These are phyloP conservation scores for Onychostoma macrolepis DNA, from an alignment of 2,113 vertebrate species.

Conservation along the genomic window DNA sequence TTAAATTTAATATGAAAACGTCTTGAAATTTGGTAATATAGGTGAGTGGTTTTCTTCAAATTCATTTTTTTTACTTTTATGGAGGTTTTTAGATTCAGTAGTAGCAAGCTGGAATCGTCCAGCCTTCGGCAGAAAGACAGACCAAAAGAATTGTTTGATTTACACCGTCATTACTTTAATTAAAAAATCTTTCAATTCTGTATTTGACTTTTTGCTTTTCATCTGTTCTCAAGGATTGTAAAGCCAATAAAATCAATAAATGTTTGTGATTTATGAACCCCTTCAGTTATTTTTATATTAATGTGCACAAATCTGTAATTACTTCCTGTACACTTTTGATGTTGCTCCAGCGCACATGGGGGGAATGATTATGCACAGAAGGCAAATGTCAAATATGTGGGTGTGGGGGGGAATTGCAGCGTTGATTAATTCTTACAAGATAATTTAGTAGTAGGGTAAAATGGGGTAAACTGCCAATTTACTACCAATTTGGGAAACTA, in stretches of 20 bases:
- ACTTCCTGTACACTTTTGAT: background rate
- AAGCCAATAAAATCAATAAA: conserved; percentile 15
- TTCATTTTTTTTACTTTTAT: background rate
- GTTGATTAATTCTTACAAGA: background rate
- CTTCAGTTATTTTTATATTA: background rate
- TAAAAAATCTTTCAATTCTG: background rate
- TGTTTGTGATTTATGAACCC: conserved; percentile 1
- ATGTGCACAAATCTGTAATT: background rate
- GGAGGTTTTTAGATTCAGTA: background rate
- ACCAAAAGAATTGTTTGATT: background rate
- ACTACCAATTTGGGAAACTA: background rate
- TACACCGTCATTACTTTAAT: background rate
- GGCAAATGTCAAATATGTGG: background rate
- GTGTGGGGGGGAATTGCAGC: background rate
- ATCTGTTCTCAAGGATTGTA: conserved; percentile 11
- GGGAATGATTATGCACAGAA: background rate
- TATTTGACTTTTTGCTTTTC: conserved; percentile 10
- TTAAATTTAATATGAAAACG: background rate
- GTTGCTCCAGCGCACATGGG: background rate
- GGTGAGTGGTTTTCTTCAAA: background rate
- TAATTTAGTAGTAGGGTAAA: background rate
- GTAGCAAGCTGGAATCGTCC: background rate
- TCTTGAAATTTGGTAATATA: background rate
- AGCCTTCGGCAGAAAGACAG: background rate
- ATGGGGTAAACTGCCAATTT: background rate